A percentile compares a stretch with the other conserved stretches of the same genome.
These are phyloP conservation scores for Tapera naevia DNA, from an alignment of 2,797 vertebrate genomes.

Conservation along the genomic window DNA sequence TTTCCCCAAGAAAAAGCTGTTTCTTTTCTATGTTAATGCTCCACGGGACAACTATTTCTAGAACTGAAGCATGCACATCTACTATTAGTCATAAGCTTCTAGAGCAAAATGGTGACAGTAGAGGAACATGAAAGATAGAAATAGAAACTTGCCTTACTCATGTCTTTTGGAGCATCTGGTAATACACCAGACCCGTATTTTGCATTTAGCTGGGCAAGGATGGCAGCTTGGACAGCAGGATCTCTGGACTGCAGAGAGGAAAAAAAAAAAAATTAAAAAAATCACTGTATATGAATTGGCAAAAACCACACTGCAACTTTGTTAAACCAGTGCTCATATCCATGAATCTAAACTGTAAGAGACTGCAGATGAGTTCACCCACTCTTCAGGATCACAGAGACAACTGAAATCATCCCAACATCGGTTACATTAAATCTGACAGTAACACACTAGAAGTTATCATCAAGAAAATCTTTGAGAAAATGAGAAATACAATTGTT, in stretches of 20 bases:
- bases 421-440: background rate
- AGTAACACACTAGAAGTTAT: background rate
- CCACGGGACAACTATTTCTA: background rate
- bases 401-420: background rate
- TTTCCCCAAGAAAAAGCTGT: background rate
- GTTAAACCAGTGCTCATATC: background rate
- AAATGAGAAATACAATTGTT: background rate
- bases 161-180: slow-evolving; percentile 82
- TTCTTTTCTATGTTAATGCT: background rate
- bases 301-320: background rate
- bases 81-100: background rate
- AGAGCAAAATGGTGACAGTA: background rate
- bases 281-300: background rate
- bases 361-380: background rate
- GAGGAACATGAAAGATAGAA: background rate
- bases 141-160: slow-evolving; percentile 81
- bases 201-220: slow-evolving; percentile 96
- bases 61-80: background rate
- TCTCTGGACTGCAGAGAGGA: slow-evolving; percentile 86
- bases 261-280: background rate
- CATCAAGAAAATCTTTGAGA: background rate
- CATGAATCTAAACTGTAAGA: background rate
- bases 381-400: background rate
- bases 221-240: slow-evolving; percentile 97
- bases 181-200: slow-evolving; percentile 93